A percentile compares a stretch with the other conserved stretches of the same genome.
Conservation (phyloP, 2,113 vertebrate genomes). For the Puma concolor region DNA sequence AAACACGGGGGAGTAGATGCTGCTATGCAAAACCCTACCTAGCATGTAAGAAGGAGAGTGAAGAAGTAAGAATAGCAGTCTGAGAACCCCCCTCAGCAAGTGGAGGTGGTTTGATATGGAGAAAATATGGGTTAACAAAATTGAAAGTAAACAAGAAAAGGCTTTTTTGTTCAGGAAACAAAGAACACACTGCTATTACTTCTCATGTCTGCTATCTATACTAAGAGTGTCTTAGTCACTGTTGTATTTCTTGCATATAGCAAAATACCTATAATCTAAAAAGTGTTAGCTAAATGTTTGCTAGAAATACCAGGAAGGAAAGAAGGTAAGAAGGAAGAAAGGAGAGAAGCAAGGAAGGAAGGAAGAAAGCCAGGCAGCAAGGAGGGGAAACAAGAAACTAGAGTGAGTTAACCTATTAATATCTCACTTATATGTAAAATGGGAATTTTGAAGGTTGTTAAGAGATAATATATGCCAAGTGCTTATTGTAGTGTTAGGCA, state of each 20-base stretch:
- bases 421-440: background rate
- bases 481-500: background rate
- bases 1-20: background rate
- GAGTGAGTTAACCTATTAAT: background rate
- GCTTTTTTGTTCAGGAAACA: slow-evolving; percentile 3
- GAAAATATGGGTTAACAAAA: background rate
- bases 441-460: background rate
- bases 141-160: background rate
- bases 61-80: background rate
- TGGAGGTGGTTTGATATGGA: background rate
- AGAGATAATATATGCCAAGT: background rate
- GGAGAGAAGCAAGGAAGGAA: background rate
- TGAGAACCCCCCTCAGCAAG: background rate
- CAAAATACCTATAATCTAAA: background rate
- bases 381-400: background rate
- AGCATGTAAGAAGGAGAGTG: background rate
- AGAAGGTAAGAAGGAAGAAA: background rate
- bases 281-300: background rate
- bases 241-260: background rate
- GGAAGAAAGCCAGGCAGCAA: background rate
- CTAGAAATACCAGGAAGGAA: background rate
- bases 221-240: background rate
- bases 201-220: background rate
- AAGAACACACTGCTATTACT: background rate
- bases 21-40: background rate